phyloP scores from a whole-genome alignment of 2,888 invertebrate genomes.

The Griposia aprilina region DNA sequence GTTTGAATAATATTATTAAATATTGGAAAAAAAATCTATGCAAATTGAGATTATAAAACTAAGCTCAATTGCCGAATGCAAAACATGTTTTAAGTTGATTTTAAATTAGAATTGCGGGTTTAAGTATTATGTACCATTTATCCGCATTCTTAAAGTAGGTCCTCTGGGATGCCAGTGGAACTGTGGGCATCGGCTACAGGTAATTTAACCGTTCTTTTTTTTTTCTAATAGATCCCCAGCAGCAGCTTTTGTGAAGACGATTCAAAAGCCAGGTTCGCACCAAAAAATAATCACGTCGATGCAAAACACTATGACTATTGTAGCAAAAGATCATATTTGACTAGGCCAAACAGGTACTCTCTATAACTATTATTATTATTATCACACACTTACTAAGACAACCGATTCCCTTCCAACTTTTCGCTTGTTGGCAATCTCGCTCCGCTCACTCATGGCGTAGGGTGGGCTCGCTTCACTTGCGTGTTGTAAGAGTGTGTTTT shows the following conservation, averaged over 20 bases:
- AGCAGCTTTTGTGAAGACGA: not conserved
- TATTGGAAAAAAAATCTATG: not conserved
- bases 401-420: not conserved
- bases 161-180: not conserved
- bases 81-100: not conserved
- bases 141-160: not conserved
- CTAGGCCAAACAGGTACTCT: slow-evolving; percentile 26
- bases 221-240: slow-evolving; percentile 11
- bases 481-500: not conserved
- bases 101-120: too few relatives aligned
- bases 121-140: not conserved
- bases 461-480: not conserved
- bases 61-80: not conserved
- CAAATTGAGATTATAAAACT: not conserved
- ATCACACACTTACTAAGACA: not conserved
- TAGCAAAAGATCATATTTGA: slow-evolving; percentile 16
- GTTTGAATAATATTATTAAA: not conserved
- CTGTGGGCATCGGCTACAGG: not conserved
- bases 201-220: not conserved
- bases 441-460: not conserved
- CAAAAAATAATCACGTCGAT: not conserved
- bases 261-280: slow-evolving; percentile 8
- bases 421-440: too few relatives aligned
- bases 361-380: not conserved
- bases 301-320: slow-evolving; percentile 34